These are phyloP conservation scores for Eubasilissa splendida DNA, from an alignment of 2,888 invertebrate species.

Conservation along the genomic window DNA sequence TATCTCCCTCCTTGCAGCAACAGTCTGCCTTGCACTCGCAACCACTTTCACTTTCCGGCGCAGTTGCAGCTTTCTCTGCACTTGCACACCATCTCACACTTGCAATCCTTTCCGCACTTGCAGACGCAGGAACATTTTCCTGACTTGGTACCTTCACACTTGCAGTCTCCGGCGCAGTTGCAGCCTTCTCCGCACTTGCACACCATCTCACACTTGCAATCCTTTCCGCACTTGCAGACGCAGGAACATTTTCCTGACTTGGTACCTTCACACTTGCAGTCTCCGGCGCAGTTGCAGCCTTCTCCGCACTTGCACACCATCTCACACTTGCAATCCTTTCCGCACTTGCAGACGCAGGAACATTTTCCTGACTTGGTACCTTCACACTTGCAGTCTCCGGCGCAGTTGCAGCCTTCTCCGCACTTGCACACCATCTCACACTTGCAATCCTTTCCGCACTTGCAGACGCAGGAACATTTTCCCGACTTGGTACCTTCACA, in stretches of 20 bases:
- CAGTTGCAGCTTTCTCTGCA: constrained; percentile 53
- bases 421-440: constrained; percentile 35
- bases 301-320: constrained; percentile 48
- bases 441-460: constrained; percentile 38
- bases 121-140: constrained; percentile 44
- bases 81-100: constrained; percentile 33
- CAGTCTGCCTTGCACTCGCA: constrained; percentile 46
- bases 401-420: constrained; percentile 52
- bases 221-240: constrained; percentile 49
- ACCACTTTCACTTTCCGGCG: constrained; percentile 33
- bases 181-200: constrained; percentile 48
- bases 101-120: constrained; percentile 52
- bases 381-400: constrained; percentile 49
- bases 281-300: constrained; percentile 52
- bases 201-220: constrained; percentile 43
- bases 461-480: constrained; percentile 7
- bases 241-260: constrained; percentile 43
- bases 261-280: constrained; percentile 49
- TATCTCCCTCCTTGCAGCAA: not conserved
- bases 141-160: constrained; percentile 42
- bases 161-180: constrained; percentile 50
- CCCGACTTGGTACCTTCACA: constrained; percentile 35
- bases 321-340: constrained; percentile 48
- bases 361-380: constrained; percentile 43
- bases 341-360: constrained; percentile 50